phyloP scores from a whole-genome alignment of 2,797 vertebrate species.

The Phrynocephalus guinanensis region DNA sequence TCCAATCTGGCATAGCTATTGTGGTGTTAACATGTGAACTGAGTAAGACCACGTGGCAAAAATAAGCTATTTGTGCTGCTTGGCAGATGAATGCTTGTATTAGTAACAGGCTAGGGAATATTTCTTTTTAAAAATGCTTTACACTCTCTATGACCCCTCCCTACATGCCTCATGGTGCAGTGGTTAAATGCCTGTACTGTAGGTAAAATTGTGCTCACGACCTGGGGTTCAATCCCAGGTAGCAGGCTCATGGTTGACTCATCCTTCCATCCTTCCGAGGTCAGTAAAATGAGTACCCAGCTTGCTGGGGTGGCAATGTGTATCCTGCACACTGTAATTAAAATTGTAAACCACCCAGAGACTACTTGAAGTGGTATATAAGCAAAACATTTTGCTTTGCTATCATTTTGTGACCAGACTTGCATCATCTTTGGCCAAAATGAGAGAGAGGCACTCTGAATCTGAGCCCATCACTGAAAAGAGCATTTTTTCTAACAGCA shows the following conservation, averaged over 20 bases:
- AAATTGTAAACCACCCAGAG: too few relatives aligned
- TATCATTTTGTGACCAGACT: neutral
- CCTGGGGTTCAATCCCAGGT: too few relatives aligned
- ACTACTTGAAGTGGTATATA: too few relatives aligned
- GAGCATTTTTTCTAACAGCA: neutral
- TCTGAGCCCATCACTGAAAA: neutral
- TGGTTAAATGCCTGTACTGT: too few relatives aligned
- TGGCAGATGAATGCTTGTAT: slow-evolving; percentile 19
- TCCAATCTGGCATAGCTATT: slow-evolving; percentile 24
- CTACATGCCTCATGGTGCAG: neutral
- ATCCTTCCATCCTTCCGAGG: too few relatives aligned
- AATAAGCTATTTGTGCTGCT: fast-evolving
- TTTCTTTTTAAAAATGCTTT: slow-evolving; percentile 26
- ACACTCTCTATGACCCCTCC: neutral
- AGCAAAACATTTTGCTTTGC: too few relatives aligned
- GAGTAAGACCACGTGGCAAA: neutral
- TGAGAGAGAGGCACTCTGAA: neutral
- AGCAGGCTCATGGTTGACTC: too few relatives aligned
- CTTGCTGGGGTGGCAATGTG: too few relatives aligned
- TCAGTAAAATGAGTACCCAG: too few relatives aligned
- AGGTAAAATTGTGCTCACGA: too few relatives aligned
- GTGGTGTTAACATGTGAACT: slow-evolving; percentile 29
- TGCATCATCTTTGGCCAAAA: neutral
- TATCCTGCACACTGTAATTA: too few relatives aligned
- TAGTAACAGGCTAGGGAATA: slow-evolving; percentile 18